Evolutionary conservation across 2,888 invertebrate species (phyloP), one percentile per base, ranked within the genome.

Genomic region (Julus scanicus): DNA sequence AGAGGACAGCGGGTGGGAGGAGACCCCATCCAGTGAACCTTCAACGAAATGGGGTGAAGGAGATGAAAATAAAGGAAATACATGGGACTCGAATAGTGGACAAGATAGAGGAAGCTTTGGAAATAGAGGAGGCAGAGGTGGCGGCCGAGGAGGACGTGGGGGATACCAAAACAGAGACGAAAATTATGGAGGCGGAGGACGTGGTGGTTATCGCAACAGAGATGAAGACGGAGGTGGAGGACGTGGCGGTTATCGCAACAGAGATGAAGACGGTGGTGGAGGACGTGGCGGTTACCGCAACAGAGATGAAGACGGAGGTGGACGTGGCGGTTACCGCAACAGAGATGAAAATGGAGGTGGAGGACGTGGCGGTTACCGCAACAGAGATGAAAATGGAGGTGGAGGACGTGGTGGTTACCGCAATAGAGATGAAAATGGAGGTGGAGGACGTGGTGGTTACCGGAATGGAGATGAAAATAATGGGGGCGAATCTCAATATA

Each of bases 91-190:
- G 15, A 13, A 53, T n/a, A 89, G 90, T 88, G 87, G 88, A 29
- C 83, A 88, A 63, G 87, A 88, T 15, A 89, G 90, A 2, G 90
- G 90, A 20, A 88, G 89, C 49, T 87, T 89, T 1, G 86, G 57
- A n/a, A 87, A 87, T 8, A 85, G 89, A 53, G 86, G 89, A n/a
- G 71, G 88, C 29, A 63, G 86, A 17, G 89, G 89, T n/a, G 63
- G 63, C 17, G 87, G 89, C 39, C n/a, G 84, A 2, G 39, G 86
- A 9, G 84, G 86, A 2, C 39, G 84, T 40, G 84, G 84, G 1
- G 84, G 84, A 6, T 80, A 80, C 29, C 20, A 80, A 8, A 29
- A 29, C 39, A 37, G 39, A 83, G 84, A 17, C 89, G 53, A 17
- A 63, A 85, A 37, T 11, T 37, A 83, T 29, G 85, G 86, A 40